Base-by-base conservation (phyloP, 2,888 invertebrate genomes). In the Oxytorus armatus region DNA sequence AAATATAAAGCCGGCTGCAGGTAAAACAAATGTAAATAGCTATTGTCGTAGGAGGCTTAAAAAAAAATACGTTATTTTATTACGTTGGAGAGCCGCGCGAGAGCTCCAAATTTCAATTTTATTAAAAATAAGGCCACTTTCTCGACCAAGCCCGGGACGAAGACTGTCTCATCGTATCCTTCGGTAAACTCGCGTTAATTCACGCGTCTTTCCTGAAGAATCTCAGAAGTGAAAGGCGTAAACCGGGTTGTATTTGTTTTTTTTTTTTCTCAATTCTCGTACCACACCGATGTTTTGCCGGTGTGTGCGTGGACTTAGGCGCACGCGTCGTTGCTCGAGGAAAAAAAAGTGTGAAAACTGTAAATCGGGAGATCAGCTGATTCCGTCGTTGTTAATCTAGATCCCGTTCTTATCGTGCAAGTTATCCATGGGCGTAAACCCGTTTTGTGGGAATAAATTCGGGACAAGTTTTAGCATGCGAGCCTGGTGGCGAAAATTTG, bases 171-270 rank as follows among this genome's bases (percentile, higher is more conserved):
- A 76, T 76, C 39, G 72, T 36, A 36, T 36, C 36, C 29, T 2
- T 29, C n/a, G 29, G 36, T 21, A 33, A 16, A 59, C 44, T 21
- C 18, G 59, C 21, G 21, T 25, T 59, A 14, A 49, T 59, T 44
- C 16, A n/a, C 69, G 21, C 57, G 51, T 49, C 29, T 51, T 18
- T 61, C 36, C 16, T 61, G 25, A 49, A 53, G 63, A 70, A 49
- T 36, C 39, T 57, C 44, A 61, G 51, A 66, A 80, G 79, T 76
- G 79, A 80, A 80, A 80, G 79, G 76, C 70, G 68, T 74, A 55
- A 25, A 69, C 59, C 61, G 61, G 53, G 42, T 18, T 39, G 25
- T 63, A 3, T n/a, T 47, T 47, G 39, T 51, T 68, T 61, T 77
- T 47, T 72, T 53, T 51, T 25, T 75, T 61, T 11, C 47, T 63